Conservation (phyloP, 2,113 vertebrate genomes). For the Carettochelys insculpta region DNA sequence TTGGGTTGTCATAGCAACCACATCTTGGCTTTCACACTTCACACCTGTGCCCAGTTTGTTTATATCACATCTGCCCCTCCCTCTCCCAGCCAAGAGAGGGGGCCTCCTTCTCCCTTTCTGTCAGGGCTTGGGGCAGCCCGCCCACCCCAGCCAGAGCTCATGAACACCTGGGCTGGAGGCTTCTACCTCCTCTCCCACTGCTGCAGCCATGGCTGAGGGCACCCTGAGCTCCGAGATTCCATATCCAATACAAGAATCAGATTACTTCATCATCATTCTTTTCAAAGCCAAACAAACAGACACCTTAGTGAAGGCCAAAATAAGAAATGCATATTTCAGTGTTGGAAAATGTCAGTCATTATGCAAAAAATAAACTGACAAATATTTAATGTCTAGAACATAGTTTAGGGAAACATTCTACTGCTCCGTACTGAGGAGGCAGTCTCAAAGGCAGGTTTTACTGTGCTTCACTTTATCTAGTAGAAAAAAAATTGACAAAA, state of each 20-base stretch:
- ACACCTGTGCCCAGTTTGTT: neutral
- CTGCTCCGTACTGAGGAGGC: neutral
- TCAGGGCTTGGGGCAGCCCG: too few species aligned
- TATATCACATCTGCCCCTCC: neutral
- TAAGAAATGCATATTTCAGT: neutral
- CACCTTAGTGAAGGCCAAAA: neutral
- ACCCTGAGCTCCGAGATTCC: too few species aligned
- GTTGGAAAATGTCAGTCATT: neutral
- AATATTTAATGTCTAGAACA: neutral
- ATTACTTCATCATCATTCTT: too few species aligned
- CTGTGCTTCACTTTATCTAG: neutral
- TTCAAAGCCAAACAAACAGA: neutral
- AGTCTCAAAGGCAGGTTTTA: too few species aligned
- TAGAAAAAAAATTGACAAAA: neutral
- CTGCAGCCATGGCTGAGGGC: too few species aligned
- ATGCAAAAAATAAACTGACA: fast-evolving
- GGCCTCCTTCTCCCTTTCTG: too few species aligned
- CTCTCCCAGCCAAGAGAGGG: too few species aligned
- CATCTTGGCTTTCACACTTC: neutral
- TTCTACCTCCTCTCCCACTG: too few species aligned
- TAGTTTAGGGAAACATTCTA: neutral
- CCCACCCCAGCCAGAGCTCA: too few species aligned
- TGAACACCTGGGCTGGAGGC: too few species aligned
- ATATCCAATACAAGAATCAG: too few species aligned
- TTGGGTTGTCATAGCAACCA: neutral